phyloP scores from a whole-genome alignment of 1,140 invertebrate species.

The Drosophila repletoides region DNA sequence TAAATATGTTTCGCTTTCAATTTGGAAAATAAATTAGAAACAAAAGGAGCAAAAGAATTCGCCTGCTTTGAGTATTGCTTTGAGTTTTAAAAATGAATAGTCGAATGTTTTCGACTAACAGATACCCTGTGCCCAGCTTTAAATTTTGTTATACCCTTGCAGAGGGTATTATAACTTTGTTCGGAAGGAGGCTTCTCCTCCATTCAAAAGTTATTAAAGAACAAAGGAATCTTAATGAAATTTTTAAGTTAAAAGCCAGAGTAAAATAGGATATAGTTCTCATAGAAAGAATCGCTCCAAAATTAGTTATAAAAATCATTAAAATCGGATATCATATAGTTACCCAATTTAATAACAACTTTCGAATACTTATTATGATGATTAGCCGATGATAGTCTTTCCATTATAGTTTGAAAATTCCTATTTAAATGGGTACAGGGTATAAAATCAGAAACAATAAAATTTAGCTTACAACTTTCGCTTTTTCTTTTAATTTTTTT shows the following conservation, averaged over 20 bases:
- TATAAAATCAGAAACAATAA: neutral
- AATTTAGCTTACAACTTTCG: slow-evolving; percentile 12
- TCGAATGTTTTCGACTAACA: neutral
- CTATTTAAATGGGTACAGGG: neutral
- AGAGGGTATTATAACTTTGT: too few relatives aligned
- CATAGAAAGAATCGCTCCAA: too few relatives aligned
- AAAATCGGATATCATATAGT: too few relatives aligned
- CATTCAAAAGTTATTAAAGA: too few relatives aligned
- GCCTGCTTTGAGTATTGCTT: slow-evolving; percentile 45
- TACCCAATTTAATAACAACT: too few relatives aligned
- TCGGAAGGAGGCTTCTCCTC: too few relatives aligned
- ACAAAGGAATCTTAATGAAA: too few relatives aligned
- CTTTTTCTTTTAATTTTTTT: slow-evolving; percentile 7
- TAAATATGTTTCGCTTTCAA: slow-evolving; percentile 59
- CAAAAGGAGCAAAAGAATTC: neutral
- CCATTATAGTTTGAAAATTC: neutral
- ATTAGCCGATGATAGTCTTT: too few relatives aligned
- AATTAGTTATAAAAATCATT: too few relatives aligned
- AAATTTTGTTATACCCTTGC: neutral
- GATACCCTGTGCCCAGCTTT: neutral
- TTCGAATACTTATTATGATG: too few relatives aligned
- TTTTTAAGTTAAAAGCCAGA: too few relatives aligned
- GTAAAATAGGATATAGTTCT: too few relatives aligned
- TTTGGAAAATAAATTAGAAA: slow-evolving; percentile 1
- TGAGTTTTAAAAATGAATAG: slow-evolving; percentile 10